phyloP scores from a whole-genome alignment of 2,113 vertebrate species.

The Platysteira castanea region DNA sequence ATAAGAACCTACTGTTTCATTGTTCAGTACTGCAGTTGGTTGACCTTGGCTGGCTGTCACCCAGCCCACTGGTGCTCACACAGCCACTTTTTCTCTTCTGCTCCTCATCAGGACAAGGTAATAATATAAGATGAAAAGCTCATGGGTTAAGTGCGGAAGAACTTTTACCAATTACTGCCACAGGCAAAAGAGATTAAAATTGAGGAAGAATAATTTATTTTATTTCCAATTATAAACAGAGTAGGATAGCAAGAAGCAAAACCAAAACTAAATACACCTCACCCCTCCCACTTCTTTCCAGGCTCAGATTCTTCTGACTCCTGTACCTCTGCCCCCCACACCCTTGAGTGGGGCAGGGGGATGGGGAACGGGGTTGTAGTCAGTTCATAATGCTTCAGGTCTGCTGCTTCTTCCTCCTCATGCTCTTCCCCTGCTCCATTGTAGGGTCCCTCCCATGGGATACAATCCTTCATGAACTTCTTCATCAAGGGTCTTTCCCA shows the following conservation, averaged over 20 bases:
- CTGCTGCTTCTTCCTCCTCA: not conserved
- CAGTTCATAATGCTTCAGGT: not conserved
- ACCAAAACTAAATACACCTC: not conserved
- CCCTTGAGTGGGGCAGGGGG: fast-evolving
- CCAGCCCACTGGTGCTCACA: not conserved
- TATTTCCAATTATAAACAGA: not conserved
- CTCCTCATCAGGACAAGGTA: not conserved
- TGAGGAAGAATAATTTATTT: not conserved
- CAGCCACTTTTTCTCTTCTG: not conserved
- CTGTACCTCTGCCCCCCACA: fast-evolving
- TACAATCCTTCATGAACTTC: not conserved
- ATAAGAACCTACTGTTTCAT: not conserved
- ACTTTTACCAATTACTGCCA: not conserved
- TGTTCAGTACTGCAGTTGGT: not conserved
- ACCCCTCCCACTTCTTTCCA: not conserved
- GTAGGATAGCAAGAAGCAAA: not conserved
- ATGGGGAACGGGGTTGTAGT: fast-evolving
- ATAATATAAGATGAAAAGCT: not conserved
- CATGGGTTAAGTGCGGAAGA: not conserved
- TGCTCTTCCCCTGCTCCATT: not conserved
- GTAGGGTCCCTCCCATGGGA: not conserved
- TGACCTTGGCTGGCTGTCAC: not conserved
- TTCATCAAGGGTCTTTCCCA: not conserved
- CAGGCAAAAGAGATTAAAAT: not conserved
- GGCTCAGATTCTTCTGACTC: not conserved